These are phyloP conservation scores for Anas flavirostris DNA, from an alignment of 2,797 vertebrate species.

Conservation along the genomic window DNA sequence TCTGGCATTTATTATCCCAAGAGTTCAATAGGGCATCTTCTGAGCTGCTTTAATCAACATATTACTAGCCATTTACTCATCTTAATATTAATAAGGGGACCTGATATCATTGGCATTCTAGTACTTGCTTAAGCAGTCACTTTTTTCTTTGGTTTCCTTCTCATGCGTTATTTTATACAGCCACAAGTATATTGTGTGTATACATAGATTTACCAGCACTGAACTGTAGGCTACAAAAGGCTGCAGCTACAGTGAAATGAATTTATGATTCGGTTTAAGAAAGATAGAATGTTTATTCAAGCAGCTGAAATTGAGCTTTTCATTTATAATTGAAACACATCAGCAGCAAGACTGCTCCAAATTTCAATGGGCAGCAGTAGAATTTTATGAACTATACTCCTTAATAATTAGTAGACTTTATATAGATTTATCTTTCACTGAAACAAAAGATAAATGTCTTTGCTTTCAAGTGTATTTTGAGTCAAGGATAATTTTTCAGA, in stretches of 20 bases:
- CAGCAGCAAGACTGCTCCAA: background rate
- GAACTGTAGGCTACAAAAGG: background rate
- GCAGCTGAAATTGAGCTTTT: conserved; percentile 7
- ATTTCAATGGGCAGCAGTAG: background rate
- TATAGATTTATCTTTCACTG: background rate
- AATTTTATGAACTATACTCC: conserved; percentile 14
- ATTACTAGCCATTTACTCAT: background rate
- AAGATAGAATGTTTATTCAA: conserved; percentile 17
- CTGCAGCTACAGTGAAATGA: background rate
- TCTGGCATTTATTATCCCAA: background rate
- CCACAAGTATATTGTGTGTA: background rate
- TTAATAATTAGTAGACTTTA: background rate
- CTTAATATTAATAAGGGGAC: background rate
- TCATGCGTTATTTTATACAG: background rate
- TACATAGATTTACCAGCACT: background rate
- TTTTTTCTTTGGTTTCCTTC: background rate
- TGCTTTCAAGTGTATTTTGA: background rate
- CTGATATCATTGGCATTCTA: background rate
- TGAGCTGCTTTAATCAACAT: background rate
- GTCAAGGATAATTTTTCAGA: background rate
- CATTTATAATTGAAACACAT: conserved; percentile 37
- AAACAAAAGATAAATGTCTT: background rate
- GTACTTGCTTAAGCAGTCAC: background rate
- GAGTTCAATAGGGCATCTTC: background rate
- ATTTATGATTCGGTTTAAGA: conserved; percentile 40